These are phyloP conservation scores for Channallabes apus DNA, from an alignment of 2,797 vertebrate species.

Conservation along the genomic window DNA sequence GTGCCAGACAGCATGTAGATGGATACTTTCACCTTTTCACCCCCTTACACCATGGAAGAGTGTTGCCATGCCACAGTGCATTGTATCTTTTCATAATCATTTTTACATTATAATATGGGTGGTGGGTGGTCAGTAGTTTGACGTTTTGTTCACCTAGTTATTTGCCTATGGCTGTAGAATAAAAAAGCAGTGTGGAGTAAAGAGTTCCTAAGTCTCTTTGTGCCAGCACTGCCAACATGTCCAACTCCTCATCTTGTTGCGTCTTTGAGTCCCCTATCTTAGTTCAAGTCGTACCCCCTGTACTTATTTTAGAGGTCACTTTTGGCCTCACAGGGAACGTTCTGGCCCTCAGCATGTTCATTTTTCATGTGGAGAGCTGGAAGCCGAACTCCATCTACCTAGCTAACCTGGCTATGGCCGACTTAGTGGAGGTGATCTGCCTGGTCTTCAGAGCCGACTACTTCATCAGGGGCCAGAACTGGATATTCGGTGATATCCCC, in stretches of 20 bases:
- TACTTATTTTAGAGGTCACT: slow-evolving; percentile 74
- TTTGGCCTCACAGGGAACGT: slow-evolving; percentile 74
- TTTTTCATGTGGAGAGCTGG: slow-evolving; percentile 73
- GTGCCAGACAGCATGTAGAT: no score
- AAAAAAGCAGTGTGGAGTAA: slow-evolving; percentile 2
- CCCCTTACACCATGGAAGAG: no score
- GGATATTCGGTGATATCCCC: slow-evolving; percentile 72
- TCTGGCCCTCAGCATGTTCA: slow-evolving; percentile 74
- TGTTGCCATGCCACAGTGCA: no score
- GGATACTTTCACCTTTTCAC: no score
- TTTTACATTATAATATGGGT: no score
- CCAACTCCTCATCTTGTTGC: slow-evolving; percentile 71
- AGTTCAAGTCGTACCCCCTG: slow-evolving; percentile 67
- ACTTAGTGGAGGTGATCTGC: slow-evolving; percentile 76
- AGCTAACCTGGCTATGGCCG: slow-evolving; percentile 75
- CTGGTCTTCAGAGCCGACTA: slow-evolving; percentile 78
- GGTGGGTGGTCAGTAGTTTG: background rate
- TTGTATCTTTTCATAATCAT: no score
- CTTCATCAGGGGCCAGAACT: slow-evolving; percentile 73
- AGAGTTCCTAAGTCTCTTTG: slow-evolving; percentile 29
- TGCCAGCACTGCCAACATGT: slow-evolving; percentile 41
- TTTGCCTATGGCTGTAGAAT: slow-evolving; percentile 31
- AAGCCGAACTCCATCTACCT: slow-evolving; percentile 77
- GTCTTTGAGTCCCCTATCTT: slow-evolving; percentile 69
- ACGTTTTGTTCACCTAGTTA: slow-evolving; percentile 17